Evolutionary conservation across 2,888 invertebrate genomes (phyloP), one percentile per base, ranked within the genome.

Genomic region (Elegia similella): DNA sequence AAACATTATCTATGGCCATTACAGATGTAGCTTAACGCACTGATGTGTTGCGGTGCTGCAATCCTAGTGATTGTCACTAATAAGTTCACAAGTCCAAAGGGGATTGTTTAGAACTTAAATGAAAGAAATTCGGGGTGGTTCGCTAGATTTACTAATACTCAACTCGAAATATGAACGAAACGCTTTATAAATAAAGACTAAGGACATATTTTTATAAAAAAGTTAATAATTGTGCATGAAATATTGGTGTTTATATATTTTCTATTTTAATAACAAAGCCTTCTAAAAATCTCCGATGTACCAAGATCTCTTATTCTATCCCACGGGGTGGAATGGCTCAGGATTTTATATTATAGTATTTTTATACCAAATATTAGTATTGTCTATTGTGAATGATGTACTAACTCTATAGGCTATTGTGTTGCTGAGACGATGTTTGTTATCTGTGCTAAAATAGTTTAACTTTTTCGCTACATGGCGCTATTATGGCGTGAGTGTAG

Each of bases 361-460:
- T 71, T 76, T 67, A 62, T 75, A 72, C 84, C 84, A 84, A 83
- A 84, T 83, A 82, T 72, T 79, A 82, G 75, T 79, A 78, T 80
- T 78, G 71, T 73, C 63, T 75, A 64, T 67, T 55, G 61, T 62
- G 54, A 56, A 52, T 23, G 42, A 42, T 55, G 38, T 47, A 55
- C 47, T 55, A 46, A 42, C 42, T 53, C 42, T 55, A 16, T 55
- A 47, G 50, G 38, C 38, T 47, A 42, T 55, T 38, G 13, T 43
- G 32, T 30, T 47, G 32, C 38, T 55, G 46, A 53, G 42, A 13
- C 23, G 52, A 42, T 57, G 10, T 38, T n/a, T 32, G 30, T 30
- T 16, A 16, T 32, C 15, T 48, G 32, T 15, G 32, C 47, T 47
- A n/a, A 38, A 38, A n/a, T 47, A 29, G n/a, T 47, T 47, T n/a